Evolutionary conservation across 2,888 invertebrate species (phyloP).

Genomic region (Lumbricus terrestris): DNA sequence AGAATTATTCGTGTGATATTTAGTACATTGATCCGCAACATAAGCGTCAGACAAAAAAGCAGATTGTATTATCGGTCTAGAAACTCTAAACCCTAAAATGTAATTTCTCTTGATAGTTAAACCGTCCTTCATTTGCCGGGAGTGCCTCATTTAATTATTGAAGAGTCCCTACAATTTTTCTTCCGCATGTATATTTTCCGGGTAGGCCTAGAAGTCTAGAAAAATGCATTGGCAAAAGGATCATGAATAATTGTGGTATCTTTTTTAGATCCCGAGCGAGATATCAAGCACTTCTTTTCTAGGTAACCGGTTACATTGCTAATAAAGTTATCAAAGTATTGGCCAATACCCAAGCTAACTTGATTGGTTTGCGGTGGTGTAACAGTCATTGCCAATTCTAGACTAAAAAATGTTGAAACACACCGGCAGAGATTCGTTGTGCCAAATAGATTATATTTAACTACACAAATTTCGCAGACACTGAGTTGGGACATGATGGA

Average conservation of each 20-base stretch:
- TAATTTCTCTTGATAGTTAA: neutral
- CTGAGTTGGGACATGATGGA: too few species aligned
- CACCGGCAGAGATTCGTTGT: too few species aligned
- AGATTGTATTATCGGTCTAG: neutral
- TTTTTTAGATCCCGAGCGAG: neutral
- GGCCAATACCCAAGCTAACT: neutral
- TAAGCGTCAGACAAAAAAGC: neutral
- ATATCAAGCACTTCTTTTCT: neutral
- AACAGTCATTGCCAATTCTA: neutral
- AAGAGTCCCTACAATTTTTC: neutral
- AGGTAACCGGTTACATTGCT: neutral
- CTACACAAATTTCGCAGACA: too few species aligned
- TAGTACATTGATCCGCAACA: neutral
- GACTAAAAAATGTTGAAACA: too few species aligned
- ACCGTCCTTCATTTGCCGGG: neutral
- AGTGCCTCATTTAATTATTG: neutral
- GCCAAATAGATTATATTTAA: too few species aligned
- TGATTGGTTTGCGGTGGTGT: neutral
- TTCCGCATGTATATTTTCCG: neutral
- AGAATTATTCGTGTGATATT: too few species aligned
- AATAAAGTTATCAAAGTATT: neutral
- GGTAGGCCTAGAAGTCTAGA: too few species aligned
- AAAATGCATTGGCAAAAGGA: neutral
- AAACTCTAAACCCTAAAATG: neutral
- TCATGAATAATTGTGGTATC: neutral